Evolutionary conservation across 2,888 invertebrate genomes (phyloP).

Genomic region (Aleiodes testaceus): DNA sequence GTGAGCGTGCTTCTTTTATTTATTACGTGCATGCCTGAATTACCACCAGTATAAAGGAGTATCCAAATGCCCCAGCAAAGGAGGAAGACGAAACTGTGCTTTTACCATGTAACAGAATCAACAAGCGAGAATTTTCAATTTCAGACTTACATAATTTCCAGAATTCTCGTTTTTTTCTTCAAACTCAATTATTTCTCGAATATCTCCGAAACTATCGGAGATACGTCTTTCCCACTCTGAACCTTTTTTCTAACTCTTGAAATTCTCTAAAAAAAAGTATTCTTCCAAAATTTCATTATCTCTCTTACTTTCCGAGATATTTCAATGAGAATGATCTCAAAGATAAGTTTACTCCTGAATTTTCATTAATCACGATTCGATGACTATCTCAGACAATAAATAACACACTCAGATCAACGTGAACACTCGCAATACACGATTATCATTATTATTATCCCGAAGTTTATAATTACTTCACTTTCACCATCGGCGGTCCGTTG

Average conservation of each 20-base stretch:
- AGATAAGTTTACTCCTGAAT: background rate
- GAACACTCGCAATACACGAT: conserved; percentile 19
- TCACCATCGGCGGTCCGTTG: conserved; percentile 62
- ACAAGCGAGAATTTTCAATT: conserved; percentile 4
- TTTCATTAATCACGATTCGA: background rate
- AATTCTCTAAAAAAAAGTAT: no score
- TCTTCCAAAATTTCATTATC: background rate
- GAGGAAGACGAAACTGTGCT: conserved; percentile 16
- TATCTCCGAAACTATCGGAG: no score
- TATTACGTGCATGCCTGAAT: conserved; percentile 2
- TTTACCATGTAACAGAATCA: conserved; percentile 18
- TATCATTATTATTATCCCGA: conserved; percentile 4
- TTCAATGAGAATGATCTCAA: no score
- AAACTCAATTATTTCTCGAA: no score
- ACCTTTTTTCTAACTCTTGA: no score
- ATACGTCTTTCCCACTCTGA: no score
- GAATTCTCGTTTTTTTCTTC: background rate
- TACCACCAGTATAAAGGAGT: background rate
- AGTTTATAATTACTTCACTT: conserved; percentile 62
- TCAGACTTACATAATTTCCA: background rate
- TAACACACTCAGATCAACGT: conserved; percentile 1
- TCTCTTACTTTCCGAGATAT: background rate
- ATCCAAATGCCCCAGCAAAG: background rate
- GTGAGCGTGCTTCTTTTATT: background rate
- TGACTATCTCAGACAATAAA: background rate